These are phyloP conservation scores for Notolepis coatsorum DNA, from an alignment of 2,797 vertebrate species.

Conservation along the genomic window DNA sequence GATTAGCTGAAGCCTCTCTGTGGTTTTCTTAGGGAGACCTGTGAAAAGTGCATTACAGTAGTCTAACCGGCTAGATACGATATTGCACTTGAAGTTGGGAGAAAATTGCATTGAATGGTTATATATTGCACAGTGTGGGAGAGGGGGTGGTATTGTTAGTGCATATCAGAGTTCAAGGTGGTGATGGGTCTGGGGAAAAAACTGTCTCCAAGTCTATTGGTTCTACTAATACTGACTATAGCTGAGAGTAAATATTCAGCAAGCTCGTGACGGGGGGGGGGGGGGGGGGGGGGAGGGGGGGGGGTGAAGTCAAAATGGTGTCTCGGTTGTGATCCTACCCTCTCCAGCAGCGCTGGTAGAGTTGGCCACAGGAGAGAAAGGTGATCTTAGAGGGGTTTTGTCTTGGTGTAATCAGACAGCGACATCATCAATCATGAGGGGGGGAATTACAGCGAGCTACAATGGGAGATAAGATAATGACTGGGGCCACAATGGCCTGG, in stretches of 20 bases:
- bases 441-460: slow-evolving; percentile 77
- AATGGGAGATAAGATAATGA: slow-evolving; percentile 81
- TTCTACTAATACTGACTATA: neutral
- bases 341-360: slow-evolving; percentile 40
- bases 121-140: too few species aligned
- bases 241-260: neutral
- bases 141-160: too few species aligned
- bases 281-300: too few species aligned
- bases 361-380: slow-evolving; percentile 69
- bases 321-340: neutral
- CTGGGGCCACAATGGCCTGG: slow-evolving; percentile 61
- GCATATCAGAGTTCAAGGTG: too few species aligned
- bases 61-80: too few species aligned
- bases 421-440: slow-evolving; percentile 79
- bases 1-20: too few species aligned
- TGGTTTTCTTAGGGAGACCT: too few species aligned
- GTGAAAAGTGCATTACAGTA: too few species aligned
- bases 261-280: slow-evolving; percentile 14
- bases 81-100: too few species aligned
- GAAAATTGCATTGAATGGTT: too few species aligned
- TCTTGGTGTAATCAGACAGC: slow-evolving; percentile 80
- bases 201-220: neutral
- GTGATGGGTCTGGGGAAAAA: neutral
- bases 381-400: slow-evolving; percentile 74
- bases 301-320: too few species aligned